Evolutionary conservation across 2,888 invertebrate genomes (phyloP).

Genomic region (Idaea aversata): DNA sequence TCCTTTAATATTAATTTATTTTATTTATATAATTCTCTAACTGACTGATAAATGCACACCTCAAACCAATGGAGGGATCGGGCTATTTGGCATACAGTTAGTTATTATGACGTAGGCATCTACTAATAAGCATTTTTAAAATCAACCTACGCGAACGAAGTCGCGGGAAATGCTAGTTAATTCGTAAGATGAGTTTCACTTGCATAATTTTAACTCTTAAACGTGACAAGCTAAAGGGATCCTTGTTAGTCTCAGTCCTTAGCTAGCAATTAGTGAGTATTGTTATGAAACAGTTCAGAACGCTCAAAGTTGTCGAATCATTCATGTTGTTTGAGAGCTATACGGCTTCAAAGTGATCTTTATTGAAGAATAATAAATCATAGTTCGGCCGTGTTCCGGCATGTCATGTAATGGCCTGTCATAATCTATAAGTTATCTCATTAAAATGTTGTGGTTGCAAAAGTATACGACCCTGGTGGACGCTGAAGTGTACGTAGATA

Average conservation of each 20-base stretch:
- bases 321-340: conserved; percentile 34
- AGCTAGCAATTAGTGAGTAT: conserved; percentile 52
- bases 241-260: conserved; percentile 41
- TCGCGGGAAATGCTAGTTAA: conserved; percentile 12
- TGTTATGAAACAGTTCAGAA: conserved; percentile 48
- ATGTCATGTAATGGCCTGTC: conserved; percentile 32
- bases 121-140: too few species aligned
- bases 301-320: conserved; percentile 48
- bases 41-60: too few species aligned
- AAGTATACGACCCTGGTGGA: not conserved
- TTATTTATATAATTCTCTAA: too few species aligned
- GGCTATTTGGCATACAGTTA: too few species aligned
- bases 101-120: too few species aligned
- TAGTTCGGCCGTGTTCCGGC: conserved; percentile 25
- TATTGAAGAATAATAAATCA: conserved; percentile 14
- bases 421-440: conserved; percentile 10
- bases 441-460: not conserved
- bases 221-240: conserved; percentile 41
- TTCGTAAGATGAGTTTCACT: conserved; percentile 42
- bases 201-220: conserved; percentile 37
- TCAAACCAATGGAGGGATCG: too few species aligned
- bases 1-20: too few species aligned
- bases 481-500: not conserved
- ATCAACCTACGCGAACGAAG: too few species aligned
- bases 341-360: conserved; percentile 23